phyloP scores from a whole-genome alignment of 2,888 invertebrate genomes.

The Clepsis dumicolana region DNA sequence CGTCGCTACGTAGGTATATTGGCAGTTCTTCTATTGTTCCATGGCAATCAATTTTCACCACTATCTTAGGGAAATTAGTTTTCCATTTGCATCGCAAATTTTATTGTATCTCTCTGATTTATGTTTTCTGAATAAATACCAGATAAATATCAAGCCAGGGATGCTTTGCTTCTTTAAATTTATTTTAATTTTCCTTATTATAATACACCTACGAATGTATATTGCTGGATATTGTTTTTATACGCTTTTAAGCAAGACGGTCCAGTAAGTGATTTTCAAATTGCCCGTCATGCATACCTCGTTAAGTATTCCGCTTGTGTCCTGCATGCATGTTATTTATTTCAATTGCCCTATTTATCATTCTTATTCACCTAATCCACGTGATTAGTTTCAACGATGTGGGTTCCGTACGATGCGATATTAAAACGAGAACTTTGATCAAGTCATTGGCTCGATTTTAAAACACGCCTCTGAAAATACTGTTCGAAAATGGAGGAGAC shows the following conservation, averaged over 20 bases:
- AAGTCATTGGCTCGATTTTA: too few species aligned
- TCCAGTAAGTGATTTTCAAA: background rate
- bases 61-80: constrained; percentile 4
- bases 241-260: background rate
- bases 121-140: background rate
- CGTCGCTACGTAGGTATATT: background rate
- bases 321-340: background rate
- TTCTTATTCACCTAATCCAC: background rate
- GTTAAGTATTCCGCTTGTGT: background rate
- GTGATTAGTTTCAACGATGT: background rate
- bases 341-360: background rate
- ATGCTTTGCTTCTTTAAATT: too few species aligned
- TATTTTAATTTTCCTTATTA: too few species aligned
- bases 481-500: too few species aligned
- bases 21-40: background rate
- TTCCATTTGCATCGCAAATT: background rate
- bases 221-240: too few species aligned
- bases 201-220: too few species aligned
- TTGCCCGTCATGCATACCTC: background rate
- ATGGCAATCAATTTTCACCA: background rate
- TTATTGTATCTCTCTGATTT: background rate
- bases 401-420: too few species aligned
- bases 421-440: too few species aligned
- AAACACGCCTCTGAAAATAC: too few species aligned
- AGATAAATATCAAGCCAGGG: background rate